Evolutionary conservation across 2,888 invertebrate genomes (phyloP), one percentile per base, ranked within the genome.

Genomic region (Lagria hirta): DNA sequence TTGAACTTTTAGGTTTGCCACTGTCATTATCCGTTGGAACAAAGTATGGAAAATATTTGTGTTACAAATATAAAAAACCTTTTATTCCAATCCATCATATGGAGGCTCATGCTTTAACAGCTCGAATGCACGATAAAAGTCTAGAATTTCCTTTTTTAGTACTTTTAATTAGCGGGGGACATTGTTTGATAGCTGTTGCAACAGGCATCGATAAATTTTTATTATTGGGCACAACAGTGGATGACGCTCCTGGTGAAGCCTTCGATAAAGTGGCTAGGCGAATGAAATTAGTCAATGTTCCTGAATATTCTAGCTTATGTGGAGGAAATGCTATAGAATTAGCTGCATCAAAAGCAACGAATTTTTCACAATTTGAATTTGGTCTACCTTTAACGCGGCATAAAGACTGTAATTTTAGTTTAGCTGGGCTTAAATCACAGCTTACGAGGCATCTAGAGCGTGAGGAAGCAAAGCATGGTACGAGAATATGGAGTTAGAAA

Each of bases 31-130:
- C 75, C 44, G 82, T 96, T 47, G 97, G 97, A 18, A 73, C 85
- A 24, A 82, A 83, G 52, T 90, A 90, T 79, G 92, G 89, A 1
- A 88, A 85, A 61, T 77, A 84, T 61, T 69, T 95, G 30, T 82
- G 86, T 11, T 76, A 74, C 53, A 72, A 74, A 35, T 74, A 80
- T 50, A 72, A 76, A 0, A 90, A 87, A 67, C 93, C 94, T 0
- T 73, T 98, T 50, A 89, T 99, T 65, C 95, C 98, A 0, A 85
- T 99, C 44, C 98, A 99, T 75, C 99, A 99, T 61, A 99, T 99
- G 99, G 88, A 97, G 76, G 98, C 99, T 1, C 99, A 99, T 76
- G 95, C 98, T 3, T 74, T 99, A 42, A 89, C 89, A 8, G 85
- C 83, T 12, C 79, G 96, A 65, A 84, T 96, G 82, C 74, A 78